Evolutionary conservation across 2,113 vertebrate genomes (phyloP).

Genomic region (Barbus barbus): DNA sequence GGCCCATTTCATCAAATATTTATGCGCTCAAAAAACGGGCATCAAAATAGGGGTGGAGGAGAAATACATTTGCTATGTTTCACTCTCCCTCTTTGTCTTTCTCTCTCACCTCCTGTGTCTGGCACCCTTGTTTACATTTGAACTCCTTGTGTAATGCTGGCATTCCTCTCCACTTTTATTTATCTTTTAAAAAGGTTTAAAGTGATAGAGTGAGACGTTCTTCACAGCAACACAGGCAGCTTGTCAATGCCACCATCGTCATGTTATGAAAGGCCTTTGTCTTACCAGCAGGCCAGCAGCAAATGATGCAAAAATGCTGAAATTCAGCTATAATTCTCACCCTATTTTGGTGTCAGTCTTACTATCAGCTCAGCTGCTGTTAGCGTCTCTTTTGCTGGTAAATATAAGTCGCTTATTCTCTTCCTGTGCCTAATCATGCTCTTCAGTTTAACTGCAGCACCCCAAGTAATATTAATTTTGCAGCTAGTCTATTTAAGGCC

Average conservation of each 20-base stretch:
- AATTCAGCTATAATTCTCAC: slow-evolving; percentile 63
- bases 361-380: slow-evolving; percentile 50
- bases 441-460: slow-evolving; percentile 67
- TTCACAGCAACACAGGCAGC: slow-evolving; percentile 31
- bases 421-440: slow-evolving; percentile 61
- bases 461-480: slow-evolving; percentile 78
- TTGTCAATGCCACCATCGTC: slow-evolving; percentile 40
- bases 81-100: slow-evolving; percentile 65
- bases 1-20: slow-evolving; percentile 98
- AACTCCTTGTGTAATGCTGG: slow-evolving; percentile 61
- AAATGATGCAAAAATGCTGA: slow-evolving; percentile 80
- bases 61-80: slow-evolving; percentile 90
- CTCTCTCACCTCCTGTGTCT: slow-evolving; percentile 75
- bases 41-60: slow-evolving; percentile 91
- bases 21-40: slow-evolving; percentile 91
- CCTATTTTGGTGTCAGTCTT: slow-evolving; percentile 3
- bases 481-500: slow-evolving; percentile 72
- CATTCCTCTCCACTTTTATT: slow-evolving; percentile 53
- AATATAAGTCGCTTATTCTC: slow-evolving; percentile 69
- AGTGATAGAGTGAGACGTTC: slow-evolving; percentile 26
- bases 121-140: slow-evolving; percentile 72
- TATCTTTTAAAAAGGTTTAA: slow-evolving; percentile 56
- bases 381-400: slow-evolving; percentile 64
- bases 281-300: slow-evolving; percentile 70
- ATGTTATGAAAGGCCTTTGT: slow-evolving; percentile 69